Evolutionary conservation across 2,888 invertebrate genomes (phyloP), one percentile per base, ranked within the genome.

Genomic region (Cheilosia pagana): DNA sequence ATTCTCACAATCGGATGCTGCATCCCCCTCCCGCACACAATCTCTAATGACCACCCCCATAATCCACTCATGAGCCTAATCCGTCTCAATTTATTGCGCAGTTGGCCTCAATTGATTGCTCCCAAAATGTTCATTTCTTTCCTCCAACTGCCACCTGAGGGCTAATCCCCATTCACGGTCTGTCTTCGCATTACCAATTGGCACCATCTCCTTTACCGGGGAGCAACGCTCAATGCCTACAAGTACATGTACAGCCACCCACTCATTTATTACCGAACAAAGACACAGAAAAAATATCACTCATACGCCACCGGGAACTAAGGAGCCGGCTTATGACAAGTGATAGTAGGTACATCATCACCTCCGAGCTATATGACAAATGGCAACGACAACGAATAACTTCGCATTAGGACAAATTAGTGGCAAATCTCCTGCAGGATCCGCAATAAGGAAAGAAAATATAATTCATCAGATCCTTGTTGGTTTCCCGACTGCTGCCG

Each of bases 391-490:
- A 57, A 31, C 16, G 43, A 45, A 35, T 43, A 41, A 59, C 59
- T 41, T 28, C 21, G 45, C 39, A 43, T 35, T 59, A 60, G 55
- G 70, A 76, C 81, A 81, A 81, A 81, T 81, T 81, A 81, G 70
- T 81, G 59, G 63, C 70, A 82, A 77, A 77, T 71, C 55, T 35
- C 48, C 21, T 39, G 10, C 21, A 45, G 55, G 14, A 35, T n/a
- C 28, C 19, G 39, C 1, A 21, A 35, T 10, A 39, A 25, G 0
- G 31, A 48, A 60, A 53, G 50, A 68, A 71, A 72, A 77, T 72
- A 82, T 77, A 50, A 82, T 82, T 82, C 77, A 82, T 82, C 55
- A 72, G 71, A 57, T 67, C n/a, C 72, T 62, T 72, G 48, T 72
- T 78, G 62, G 55, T 68, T 78, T 83, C 28, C 68, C 78, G 68